Percentiles rank a stretch among this genome's conserved stretches.
Evolutionary conservation across 2,113 vertebrate genomes (phyloP).

Genomic region (Isichthys henryi): DNA sequence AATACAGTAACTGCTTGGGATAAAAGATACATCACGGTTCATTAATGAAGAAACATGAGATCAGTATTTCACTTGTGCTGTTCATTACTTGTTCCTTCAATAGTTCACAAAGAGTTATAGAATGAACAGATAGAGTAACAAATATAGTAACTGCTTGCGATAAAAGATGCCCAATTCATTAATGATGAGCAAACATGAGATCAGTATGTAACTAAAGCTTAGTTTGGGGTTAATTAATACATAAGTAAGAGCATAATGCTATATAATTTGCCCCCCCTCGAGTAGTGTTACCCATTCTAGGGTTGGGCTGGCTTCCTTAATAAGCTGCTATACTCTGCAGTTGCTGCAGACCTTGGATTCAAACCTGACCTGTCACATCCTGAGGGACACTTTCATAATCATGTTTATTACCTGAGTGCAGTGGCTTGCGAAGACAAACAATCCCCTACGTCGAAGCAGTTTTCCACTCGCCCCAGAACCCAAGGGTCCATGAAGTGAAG

Average conservation of each 20-base stretch:
- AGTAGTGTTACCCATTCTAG: neutral
- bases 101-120: neutral
- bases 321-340: neutral
- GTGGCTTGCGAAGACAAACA: neutral
- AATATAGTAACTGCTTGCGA: neutral
- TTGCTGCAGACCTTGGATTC: neutral
- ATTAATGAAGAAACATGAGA: neutral
- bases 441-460: neutral
- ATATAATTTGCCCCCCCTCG: neutral
- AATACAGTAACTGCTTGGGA: neutral
- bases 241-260: neutral
- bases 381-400: neutral
- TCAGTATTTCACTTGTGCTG: neutral
- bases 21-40: neutral
- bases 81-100: neutral
- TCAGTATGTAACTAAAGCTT: neutral
- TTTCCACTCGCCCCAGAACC: neutral
- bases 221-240: neutral
- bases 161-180: neutral
- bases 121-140: neutral
- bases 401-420: neutral
- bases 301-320: neutral
- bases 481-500: neutral
- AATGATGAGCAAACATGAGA: neutral
- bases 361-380: neutral